Percentiles rank a stretch among this genome's conserved stretches.
These are phyloP conservation scores for Phortica magna DNA, from an alignment of 2,888 invertebrate genomes.

Conservation along the genomic window DNA sequence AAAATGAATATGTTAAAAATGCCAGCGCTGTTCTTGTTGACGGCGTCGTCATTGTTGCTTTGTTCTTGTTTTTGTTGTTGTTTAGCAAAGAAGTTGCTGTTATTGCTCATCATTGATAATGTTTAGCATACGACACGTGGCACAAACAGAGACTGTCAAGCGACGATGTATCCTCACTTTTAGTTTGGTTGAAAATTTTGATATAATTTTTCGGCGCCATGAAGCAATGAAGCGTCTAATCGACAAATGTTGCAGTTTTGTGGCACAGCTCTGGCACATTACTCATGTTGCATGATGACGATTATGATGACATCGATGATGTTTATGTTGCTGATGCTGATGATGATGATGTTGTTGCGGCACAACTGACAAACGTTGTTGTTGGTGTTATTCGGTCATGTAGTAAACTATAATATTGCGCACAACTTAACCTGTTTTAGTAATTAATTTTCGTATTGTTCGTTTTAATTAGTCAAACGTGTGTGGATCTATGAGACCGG, in stretches of 20 bases:
- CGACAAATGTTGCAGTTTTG: background rate
- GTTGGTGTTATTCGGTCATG: conserved; percentile 11
- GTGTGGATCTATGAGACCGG: conserved; percentile 6
- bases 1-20: background rate
- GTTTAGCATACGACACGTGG: background rate
- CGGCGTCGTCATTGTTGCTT: background rate
- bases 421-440: conserved; percentile 77
- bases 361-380: background rate
- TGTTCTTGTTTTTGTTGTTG: no score
- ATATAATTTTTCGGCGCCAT: conserved; percentile 8
- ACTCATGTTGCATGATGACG: conserved; percentile 20
- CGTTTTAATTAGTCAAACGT: conserved; percentile 73
- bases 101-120: background rate
- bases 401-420: conserved; percentile 58
- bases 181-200: conserved; percentile 17
- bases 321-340: conserved; percentile 5
- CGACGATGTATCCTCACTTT: background rate
- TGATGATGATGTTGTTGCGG: conserved; percentile 22
- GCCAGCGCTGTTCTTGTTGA: background rate
- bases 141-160: no score
- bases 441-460: conserved; percentile 77
- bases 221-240: conserved; percentile 15
- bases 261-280: conserved; percentile 12
- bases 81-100: background rate
- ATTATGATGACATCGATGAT: conserved; percentile 4